Evolutionary conservation across 2,113 vertebrate genomes (phyloP), one percentile per base, ranked within the genome.

Genomic region (Melanostigma gelatinosum): DNA sequence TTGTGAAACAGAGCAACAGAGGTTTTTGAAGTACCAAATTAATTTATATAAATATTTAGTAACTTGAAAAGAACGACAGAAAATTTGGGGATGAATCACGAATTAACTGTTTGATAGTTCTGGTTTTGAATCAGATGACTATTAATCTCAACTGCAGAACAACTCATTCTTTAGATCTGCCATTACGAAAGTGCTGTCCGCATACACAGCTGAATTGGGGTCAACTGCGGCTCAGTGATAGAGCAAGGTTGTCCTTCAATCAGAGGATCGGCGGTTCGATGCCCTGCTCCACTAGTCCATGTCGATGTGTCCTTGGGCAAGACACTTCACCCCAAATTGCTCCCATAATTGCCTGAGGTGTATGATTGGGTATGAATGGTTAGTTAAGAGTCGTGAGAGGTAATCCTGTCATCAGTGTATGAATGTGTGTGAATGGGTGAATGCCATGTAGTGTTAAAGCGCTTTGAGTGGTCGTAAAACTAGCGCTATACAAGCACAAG

Each of bases 121-220:
- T 38, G 22, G 15, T 52, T 64, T 58, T 44, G 46, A 83, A 0
- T 55, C 24, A 68, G 36, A 78, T 13, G 36, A 32, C 32, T 55
- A 57, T 32, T 20, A 40, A 10, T 79, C 71, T 27, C 29, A 38
- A 22, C 48, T 32, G 38, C 60, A 70, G 32, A 9, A 9, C 42
- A 44, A 70, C 22, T 48, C 66, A 5, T 57, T 62, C 60, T 68
- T 72, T n/a, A 68, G 71, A 76, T 77, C 58, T 4, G 22, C 40
- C 46, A 4, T 36, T 64, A 16, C 80, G 13, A 15, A 63, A 32
- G 52, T 6, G 52, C 69, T 75, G 73, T 85, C 80, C 83, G 78
- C 82, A 82, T 85, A 80, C 85, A 75, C 79, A 55, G 18, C 77
- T 42, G 32, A 27, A 52, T 12, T 42, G 42, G 42, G 42, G 42